phyloP scores from a whole-genome alignment of 53 echinoderm and acorn worm species.

The Luidia sarsii region DNA sequence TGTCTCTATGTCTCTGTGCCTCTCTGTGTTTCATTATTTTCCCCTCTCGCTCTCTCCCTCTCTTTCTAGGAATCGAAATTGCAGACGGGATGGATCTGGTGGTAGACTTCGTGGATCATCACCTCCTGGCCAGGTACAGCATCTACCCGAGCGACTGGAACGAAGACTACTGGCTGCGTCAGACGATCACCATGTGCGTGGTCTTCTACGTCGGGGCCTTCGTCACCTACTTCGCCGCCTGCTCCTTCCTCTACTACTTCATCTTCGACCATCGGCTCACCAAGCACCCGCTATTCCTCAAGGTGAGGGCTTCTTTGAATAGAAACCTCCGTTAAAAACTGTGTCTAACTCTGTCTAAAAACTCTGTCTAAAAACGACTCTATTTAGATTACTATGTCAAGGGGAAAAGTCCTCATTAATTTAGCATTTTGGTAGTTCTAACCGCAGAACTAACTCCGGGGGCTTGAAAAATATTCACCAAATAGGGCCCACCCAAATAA shows the following conservation, averaged over 20 bases:
- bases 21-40: too few relatives aligned
- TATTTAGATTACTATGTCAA: too few relatives aligned
- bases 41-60: too few relatives aligned
- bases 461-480: too few relatives aligned
- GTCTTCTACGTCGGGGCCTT: conserved; percentile 59
- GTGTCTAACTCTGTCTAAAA: too few relatives aligned
- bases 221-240: conserved; percentile 44
- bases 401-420: too few relatives aligned
- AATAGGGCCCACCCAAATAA: too few relatives aligned
- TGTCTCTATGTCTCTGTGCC: too few relatives aligned
- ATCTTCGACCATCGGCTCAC: conserved; percentile 57
- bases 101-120: conserved; percentile 52
- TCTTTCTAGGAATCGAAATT: background rate
- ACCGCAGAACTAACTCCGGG: too few relatives aligned
- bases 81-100: conserved; percentile 68
- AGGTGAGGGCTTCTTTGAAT: conserved; percentile 9
- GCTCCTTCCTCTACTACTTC: conserved; percentile 39
- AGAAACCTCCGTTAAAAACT: too few relatives aligned
- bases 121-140: conserved; percentile 70
- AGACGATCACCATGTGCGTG: conserved; percentile 50
- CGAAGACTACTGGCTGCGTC: conserved; percentile 79
- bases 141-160: conserved; percentile 78
- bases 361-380: too few relatives aligned
- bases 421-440: too few relatives aligned
- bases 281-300: conserved; percentile 59